Percentiles rank a stretch among this genome's conserved stretches.
Conservation (phyloP, 2,113 vertebrate genomes). For the Tragelaphus scriptus region DNA sequence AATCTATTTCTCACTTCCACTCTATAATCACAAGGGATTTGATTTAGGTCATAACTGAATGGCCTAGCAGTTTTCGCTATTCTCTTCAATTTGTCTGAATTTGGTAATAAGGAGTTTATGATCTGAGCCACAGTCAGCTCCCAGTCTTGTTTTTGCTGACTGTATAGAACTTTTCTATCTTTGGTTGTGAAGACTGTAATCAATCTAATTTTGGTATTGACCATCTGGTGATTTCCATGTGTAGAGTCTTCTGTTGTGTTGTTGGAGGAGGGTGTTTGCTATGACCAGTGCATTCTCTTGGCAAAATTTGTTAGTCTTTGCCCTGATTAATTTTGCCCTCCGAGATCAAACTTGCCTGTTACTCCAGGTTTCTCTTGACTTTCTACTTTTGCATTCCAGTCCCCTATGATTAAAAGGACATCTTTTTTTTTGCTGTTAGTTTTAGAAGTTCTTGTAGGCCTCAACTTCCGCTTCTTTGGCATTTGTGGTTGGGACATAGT, state of each 20-base stretch:
- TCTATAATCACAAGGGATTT: background rate
- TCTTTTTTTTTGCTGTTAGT: background rate
- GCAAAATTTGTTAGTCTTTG: background rate
- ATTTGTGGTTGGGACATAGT: background rate
- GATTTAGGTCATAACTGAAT: background rate
- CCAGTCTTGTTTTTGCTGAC: background rate
- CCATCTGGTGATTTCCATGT: background rate
- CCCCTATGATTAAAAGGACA: background rate
- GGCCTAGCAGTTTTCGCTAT: background rate
- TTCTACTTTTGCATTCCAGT: background rate
- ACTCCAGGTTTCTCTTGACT: background rate
- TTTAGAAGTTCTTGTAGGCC: background rate
- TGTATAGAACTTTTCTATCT: background rate
- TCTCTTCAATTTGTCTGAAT: background rate
- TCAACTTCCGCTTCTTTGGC: background rate
- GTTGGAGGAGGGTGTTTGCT: background rate
- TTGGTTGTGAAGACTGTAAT: background rate
- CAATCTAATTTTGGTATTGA: background rate
- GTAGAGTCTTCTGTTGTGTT: background rate
- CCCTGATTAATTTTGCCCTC: background rate
- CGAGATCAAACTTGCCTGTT: background rate
- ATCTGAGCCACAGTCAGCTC: background rate
- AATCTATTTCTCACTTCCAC: background rate
- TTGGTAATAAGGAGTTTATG: background rate
- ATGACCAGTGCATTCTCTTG: background rate